Percentiles rank a stretch among this genome's conserved stretches.
phyloP scores from a whole-genome alignment of 2,113 vertebrate species.

The Atractosteus spatula region DNA sequence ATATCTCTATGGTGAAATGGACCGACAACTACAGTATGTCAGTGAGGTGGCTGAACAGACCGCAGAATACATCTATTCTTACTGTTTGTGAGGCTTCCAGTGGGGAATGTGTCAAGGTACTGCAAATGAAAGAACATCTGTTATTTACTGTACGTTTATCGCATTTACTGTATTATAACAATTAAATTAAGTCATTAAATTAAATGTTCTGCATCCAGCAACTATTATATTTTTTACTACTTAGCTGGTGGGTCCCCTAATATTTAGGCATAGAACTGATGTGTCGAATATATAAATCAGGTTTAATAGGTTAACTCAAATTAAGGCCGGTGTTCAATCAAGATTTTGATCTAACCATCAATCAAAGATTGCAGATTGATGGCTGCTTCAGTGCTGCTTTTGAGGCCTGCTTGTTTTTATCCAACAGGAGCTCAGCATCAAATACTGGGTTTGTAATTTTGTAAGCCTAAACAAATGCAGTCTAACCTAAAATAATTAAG shows the following conservation, averaged over 20 bases:
- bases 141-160: background rate
- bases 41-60: constrained; percentile 65
- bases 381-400: background rate
- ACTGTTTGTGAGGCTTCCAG: constrained; percentile 49
- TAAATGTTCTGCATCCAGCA: background rate
- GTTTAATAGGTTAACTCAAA: no score
- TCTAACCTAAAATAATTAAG: background rate
- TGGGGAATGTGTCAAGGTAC: constrained; percentile 51
- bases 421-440: background rate
- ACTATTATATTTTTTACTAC: background rate
- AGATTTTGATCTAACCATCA: background rate
- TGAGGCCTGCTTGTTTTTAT: background rate
- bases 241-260: no score
- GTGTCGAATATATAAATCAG: no score
- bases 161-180: background rate
- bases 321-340: no score
- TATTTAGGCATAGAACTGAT: no score
- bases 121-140: background rate
- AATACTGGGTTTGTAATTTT: background rate
- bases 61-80: constrained; percentile 63
- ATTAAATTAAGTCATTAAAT: background rate
- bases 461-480: background rate
- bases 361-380: background rate
- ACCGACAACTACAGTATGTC: constrained; percentile 42
- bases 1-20: constrained; percentile 66